These are phyloP conservation scores for Phragmatobia fuliginosa DNA, from an alignment of 2,888 invertebrate genomes.

Conservation along the genomic window DNA sequence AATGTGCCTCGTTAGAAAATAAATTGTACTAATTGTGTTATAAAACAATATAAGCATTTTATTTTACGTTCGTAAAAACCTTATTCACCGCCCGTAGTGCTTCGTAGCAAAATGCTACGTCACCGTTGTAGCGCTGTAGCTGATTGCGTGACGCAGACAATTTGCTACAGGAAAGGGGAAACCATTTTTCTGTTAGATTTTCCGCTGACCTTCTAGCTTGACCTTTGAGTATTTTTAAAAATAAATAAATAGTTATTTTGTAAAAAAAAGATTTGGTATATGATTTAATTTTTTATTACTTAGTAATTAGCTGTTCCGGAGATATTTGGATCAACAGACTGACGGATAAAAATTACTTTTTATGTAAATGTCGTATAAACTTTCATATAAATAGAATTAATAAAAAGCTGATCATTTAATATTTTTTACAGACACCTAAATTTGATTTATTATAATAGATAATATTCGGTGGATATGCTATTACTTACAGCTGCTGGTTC, in stretches of 20 bases:
- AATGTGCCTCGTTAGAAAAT: slow-evolving; percentile 1
- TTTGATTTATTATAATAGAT: no score
- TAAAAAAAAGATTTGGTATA: background rate
- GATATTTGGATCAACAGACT: no score
- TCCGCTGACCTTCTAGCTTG: slow-evolving; percentile 33
- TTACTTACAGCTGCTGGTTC: no score
- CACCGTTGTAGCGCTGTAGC: slow-evolving; percentile 49
- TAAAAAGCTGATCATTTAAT: no score
- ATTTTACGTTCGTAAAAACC: slow-evolving; percentile 27
- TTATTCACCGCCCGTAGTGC: slow-evolving; percentile 33
- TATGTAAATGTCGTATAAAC: no score
- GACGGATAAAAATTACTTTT: no score
- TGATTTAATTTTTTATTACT: background rate
- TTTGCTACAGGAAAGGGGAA: slow-evolving; percentile 22
- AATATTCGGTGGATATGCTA: no score
- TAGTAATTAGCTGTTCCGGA: no score
- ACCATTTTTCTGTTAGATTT: slow-evolving; percentile 18
- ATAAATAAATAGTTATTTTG: background rate
- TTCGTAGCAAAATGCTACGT: slow-evolving; percentile 41
- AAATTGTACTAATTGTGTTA: background rate
- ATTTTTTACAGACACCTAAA: no score
- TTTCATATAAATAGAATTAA: no score
- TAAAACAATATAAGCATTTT: slow-evolving; percentile 9
- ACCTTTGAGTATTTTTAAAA: slow-evolving; percentile 17
- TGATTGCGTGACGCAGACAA: slow-evolving; percentile 43